phyloP scores from a whole-genome alignment of 2,888 invertebrate genomes.

The Ichneumoninae sp. region DNA sequence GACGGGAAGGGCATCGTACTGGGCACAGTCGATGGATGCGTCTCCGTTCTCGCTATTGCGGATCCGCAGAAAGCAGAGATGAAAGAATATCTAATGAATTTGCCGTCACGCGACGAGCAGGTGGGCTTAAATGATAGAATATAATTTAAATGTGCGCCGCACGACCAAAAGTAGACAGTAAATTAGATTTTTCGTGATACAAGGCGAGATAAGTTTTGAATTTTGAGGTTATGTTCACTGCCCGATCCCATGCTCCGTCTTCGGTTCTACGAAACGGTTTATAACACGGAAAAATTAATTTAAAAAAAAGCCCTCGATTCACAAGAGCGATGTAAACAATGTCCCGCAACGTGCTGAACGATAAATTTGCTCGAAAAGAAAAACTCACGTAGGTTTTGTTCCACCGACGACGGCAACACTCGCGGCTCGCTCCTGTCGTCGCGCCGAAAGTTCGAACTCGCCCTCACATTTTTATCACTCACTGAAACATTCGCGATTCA shows the following conservation, averaged over 20 bases:
- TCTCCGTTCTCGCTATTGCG: conserved; percentile 93
- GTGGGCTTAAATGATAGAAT: conserved; percentile 79
- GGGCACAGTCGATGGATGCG: conserved; percentile 97
- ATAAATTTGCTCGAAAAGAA: conserved; percentile 5
- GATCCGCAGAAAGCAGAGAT: conserved; percentile 89
- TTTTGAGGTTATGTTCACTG: conserved; percentile 65
- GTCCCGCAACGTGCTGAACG: neutral
- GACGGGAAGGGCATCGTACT: conserved; percentile 94
- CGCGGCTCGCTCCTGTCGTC: conserved; percentile 2
- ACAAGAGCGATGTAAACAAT: neutral
- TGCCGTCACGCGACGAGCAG: conserved; percentile 90
- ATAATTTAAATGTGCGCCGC: neutral
- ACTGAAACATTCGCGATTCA: conserved; percentile 18
- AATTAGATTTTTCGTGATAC: neutral
- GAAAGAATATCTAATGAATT: conserved; percentile 87
- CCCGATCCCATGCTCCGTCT: conserved; percentile 45
- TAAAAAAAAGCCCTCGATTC: neutral
- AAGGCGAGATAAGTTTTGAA: neutral
- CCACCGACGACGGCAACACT: conserved; percentile 31
- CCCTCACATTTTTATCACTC: conserved; percentile 58
- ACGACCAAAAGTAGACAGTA: neutral
- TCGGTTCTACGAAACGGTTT: neutral
- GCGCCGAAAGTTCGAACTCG: conserved; percentile 11
- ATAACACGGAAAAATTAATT: neutral
- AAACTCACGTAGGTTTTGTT: conserved; percentile 58